Percentiles rank a stretch among this genome's conserved stretches.
Conservation (phyloP, 2,113 vertebrate species). For the Ictalurus furcatus region DNA sequence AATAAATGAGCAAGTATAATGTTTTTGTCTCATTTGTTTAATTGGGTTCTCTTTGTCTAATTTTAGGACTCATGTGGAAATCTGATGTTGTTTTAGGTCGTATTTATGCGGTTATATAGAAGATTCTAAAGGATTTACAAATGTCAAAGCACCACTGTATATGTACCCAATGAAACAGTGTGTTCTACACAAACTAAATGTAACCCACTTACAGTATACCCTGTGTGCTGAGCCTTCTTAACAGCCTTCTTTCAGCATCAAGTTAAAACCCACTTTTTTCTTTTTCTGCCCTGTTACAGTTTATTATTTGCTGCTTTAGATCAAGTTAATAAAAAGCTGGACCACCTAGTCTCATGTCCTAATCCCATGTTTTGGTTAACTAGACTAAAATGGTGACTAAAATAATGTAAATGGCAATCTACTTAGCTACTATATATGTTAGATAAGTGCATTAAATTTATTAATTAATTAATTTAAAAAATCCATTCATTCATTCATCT, state of each 20-base stretch:
- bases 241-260: neutral
- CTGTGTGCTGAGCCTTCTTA: neutral
- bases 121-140: too few relatives aligned
- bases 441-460: neutral
- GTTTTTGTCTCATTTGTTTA: too few relatives aligned
- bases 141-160: too few relatives aligned
- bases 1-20: too few relatives aligned
- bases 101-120: too few relatives aligned
- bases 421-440: neutral
- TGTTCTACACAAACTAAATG: neutral
- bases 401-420: neutral
- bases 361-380: neutral
- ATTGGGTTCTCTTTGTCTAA: too few relatives aligned
- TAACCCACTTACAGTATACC: neutral
- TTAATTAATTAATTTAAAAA: too few relatives aligned
- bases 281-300: neutral
- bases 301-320: neutral
- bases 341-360: neutral
- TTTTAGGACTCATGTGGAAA: too few relatives aligned
- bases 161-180: neutral
- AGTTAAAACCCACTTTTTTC: neutral
- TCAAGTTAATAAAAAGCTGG: neutral
- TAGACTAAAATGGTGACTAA: neutral
- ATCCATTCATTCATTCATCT: neutral
- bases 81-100: too few relatives aligned